These are phyloP conservation scores for Cephonodes hylas DNA, from an alignment of 2,888 invertebrate species.

Conservation along the genomic window DNA sequence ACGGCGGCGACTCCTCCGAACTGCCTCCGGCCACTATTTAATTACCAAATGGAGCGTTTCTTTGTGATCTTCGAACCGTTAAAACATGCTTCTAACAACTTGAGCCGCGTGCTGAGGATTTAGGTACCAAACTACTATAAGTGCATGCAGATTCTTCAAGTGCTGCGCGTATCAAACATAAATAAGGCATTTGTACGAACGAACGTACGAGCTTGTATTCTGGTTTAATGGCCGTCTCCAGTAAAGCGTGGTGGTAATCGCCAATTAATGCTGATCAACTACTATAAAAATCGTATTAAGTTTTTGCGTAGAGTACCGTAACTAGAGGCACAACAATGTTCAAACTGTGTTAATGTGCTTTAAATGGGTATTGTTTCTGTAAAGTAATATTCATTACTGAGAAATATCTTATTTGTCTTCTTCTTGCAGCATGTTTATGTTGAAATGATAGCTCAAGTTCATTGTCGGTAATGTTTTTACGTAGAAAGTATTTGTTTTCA, in stretches of 20 bases:
- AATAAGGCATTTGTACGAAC: not conserved
- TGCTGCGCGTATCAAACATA: not conserved
- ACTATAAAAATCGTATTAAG: not conserved
- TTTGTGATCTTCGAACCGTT: slow-evolving; percentile 60
- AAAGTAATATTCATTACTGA: not conserved
- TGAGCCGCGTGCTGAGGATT: slow-evolving; percentile 15
- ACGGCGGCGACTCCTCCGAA: slow-evolving; percentile 6
- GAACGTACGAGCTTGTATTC: not conserved
- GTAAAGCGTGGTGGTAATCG: slow-evolving; percentile 5
- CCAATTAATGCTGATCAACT: slow-evolving; percentile 2
- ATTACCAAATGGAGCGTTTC: slow-evolving; percentile 75
- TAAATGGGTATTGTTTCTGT: not conserved
- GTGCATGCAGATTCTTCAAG: not conserved
- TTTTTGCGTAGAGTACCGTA: not conserved
- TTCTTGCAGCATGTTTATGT: not conserved
- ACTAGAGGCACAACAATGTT: not conserved
- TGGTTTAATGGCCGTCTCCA: slow-evolving; percentile 1
- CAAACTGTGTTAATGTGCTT: not conserved
- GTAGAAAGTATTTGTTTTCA: not conserved
- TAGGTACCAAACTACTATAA: not conserved
- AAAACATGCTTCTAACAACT: slow-evolving; percentile 46
- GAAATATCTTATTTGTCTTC: not conserved
- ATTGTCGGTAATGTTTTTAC: not conserved
- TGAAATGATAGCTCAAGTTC: no score
- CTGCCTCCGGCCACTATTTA: slow-evolving; percentile 60